Base-by-base conservation (phyloP, 2,888 invertebrate genomes). In the Anthrax anthrax region DNA sequence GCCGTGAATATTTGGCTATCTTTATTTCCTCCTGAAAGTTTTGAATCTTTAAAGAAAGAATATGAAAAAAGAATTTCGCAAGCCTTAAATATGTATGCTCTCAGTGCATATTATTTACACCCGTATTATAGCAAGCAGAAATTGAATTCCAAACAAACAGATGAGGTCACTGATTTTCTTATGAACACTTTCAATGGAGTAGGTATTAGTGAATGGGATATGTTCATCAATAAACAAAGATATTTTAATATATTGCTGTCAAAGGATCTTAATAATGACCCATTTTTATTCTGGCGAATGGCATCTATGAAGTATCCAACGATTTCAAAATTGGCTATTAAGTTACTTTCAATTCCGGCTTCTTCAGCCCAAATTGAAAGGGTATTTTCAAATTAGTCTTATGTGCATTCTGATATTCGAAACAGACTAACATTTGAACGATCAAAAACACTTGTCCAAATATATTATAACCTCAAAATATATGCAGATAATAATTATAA, bases 301-400 rank as follows among this genome's bases (percentile, higher is more conserved):
- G 48, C 48, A 18, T n/a, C n/a, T 18, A 23, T 42, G 18, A 18
- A 42, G 8, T 17, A 17, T 18, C 42, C 46, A 13, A 19, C 18
- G 10, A 37, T 44, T 23, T 44, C 41, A 2, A 63, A 64, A 48
- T 59, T 61, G 8, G 61, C 59, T 0, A 16, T 39, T 18, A 50
- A 50, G 40, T 18, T 50, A 17, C 34, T 50, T 27, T 18, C 18
- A n/a, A 48, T 50, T 37, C 45, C 47, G 9, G 44, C 45, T 42
- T 42, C 39, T 6, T 44, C 44, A 14, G 39, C 44, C 27, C 17
- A 47, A 38, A 43, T 39, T 19, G 39, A 42, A 42, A 37, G 34
- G n/a, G 4, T 37, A 39, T 46, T 46, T 42, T 42, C 39, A 18
- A 46, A 42, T 16, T 47, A 42, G 47, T 18, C 37, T 6, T n/a